Evolutionary conservation across 2,888 invertebrate genomes (phyloP).

Genomic region (Taenaris catops): DNA sequence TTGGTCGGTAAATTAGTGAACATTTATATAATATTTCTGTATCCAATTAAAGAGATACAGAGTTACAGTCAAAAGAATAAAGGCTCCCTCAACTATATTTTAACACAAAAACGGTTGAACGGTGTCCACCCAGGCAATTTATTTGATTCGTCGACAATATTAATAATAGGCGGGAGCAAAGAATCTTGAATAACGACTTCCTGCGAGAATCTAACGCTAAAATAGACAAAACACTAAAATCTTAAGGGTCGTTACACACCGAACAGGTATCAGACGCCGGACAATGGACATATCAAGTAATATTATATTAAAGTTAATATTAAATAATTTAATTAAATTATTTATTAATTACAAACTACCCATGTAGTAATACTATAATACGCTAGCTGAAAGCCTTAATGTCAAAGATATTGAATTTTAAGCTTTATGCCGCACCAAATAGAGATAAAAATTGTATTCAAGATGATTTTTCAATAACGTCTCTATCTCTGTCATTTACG

Average conservation of each 20-base stretch:
- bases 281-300: no score
- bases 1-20: not conserved
- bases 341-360: no score
- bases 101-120: slow-evolving; percentile 11
- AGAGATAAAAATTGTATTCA: no score
- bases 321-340: no score
- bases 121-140: slow-evolving; percentile 20
- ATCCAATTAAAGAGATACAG: slow-evolving; percentile 18
- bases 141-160: slow-evolving; percentile 26
- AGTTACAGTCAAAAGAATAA: slow-evolving; percentile 3
- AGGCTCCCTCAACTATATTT: no score
- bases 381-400: no score
- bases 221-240: slow-evolving; percentile 32
- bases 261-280: not conserved
- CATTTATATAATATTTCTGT: slow-evolving; percentile 4
- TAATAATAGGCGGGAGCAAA: slow-evolving; percentile 30
- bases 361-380: no score
- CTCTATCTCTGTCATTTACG: no score
- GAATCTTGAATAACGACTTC: slow-evolving; percentile 57
- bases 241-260: slow-evolving; percentile 3
- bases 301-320: no score
- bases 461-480: no score
- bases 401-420: no score
- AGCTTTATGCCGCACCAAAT: no score
- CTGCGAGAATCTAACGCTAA: slow-evolving; percentile 29